Base-by-base conservation (phyloP, 1,140 invertebrate genomes). In the Zaprionus vittiger region DNA sequence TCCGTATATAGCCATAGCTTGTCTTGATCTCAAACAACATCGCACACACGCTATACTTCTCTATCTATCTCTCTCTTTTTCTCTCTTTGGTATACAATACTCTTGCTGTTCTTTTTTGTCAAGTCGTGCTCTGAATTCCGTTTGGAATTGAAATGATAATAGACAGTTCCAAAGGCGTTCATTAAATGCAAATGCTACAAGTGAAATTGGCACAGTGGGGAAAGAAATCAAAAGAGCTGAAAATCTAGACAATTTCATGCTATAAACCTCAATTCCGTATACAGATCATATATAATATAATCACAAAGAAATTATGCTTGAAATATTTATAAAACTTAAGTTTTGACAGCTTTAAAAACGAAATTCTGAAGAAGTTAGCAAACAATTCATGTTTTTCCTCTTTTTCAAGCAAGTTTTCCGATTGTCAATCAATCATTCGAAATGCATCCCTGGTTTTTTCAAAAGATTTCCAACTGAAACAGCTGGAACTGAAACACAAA, bases 41-140 rank as follows among this genome's bases (percentile, higher is more conserved):
- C 20, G 47, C 47, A 52, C 20, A 52, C 38, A 47, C 41, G n/a
- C n/a, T 47, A 9, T 17, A 7, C 15, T n/a, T 47, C n/a, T 17
- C 7, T 28, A 14, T 26, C 9, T 55, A 14, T 26, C 9, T 55
- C 14, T 38, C 34, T 62, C 28, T 57, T 22, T 15, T 31, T 7
- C 31, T 79, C 59, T 61, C 20, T 34, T 63, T 31, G 24, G 31
- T 47, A 72, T 44, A 38, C 34, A 63, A 59, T 22, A 28, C 22
- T 49, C 66, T 78, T 75, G 70, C 22, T 86, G 68, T 86, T 77
- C 66, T 85, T 52, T 59, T 52, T 34, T 34, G 31, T 34, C 31
- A 34, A 22, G 17, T 22, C 47, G 63, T 67, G 80, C 57, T 85
- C 72, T n/a, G 60, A 78, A 64, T 65, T 60, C 61, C 49, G 54